Percentiles rank a stretch among this genome's conserved stretches.
phyloP scores from a whole-genome alignment of 2,797 vertebrate genomes.

The Myotis myotis region DNA sequence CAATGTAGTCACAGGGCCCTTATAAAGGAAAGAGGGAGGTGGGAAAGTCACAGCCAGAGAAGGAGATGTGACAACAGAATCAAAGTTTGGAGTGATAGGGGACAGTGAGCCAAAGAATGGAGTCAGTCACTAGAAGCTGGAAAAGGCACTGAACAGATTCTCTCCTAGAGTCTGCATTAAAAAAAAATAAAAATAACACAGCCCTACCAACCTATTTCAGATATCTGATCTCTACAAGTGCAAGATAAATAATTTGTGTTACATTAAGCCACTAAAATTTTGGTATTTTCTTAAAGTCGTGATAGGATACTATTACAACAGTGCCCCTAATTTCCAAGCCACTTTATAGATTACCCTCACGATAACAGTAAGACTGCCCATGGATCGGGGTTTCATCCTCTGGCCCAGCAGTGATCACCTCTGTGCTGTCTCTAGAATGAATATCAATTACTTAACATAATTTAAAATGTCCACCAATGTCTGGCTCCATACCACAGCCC shows the following conservation, averaged over 20 bases:
- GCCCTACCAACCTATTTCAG: background rate
- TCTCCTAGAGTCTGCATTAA: background rate
- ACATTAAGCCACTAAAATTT: background rate
- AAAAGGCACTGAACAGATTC: background rate
- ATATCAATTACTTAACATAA: background rate
- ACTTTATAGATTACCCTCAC: background rate
- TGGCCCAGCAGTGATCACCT: background rate
- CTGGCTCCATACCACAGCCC: background rate
- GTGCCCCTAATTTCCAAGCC: background rate
- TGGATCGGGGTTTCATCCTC: background rate
- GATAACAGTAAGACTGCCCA: background rate
- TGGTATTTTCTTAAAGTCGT: background rate
- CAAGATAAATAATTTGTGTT: background rate
- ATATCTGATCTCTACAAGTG: background rate
- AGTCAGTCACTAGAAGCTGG: background rate
- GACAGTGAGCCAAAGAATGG: background rate
- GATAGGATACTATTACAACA: background rate
- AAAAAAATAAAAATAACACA: background rate
- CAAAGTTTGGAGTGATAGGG: background rate
- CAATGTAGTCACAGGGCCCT: background rate
- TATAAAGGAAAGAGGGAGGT: background rate
- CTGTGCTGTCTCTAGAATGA: background rate
- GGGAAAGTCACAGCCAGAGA: background rate
- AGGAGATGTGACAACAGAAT: background rate
- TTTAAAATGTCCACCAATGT: background rate